Conservation (phyloP, 2,797 vertebrate genomes). For the Oryzias dopingdopingensis region DNA sequence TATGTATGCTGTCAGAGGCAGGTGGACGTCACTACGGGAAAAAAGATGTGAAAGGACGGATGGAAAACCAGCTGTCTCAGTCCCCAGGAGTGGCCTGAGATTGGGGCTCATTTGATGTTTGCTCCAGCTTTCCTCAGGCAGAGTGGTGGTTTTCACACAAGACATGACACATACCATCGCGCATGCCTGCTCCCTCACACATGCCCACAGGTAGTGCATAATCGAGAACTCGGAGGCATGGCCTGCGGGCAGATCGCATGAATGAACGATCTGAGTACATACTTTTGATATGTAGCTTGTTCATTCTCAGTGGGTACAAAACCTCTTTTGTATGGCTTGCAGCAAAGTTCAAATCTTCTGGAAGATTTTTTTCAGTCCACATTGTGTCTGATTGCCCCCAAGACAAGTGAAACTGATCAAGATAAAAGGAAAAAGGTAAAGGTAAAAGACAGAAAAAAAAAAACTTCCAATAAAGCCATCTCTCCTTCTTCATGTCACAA, state of each 20-base stretch:
- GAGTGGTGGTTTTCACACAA: slow-evolving; percentile 17
- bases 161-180: slow-evolving; percentile 8
- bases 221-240: slow-evolving; percentile 32
- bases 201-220: slow-evolving; percentile 33
- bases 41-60: slow-evolving; percentile 28
- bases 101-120: slow-evolving; percentile 42
- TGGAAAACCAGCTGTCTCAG: slow-evolving; percentile 35
- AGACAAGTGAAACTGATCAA: slow-evolving; percentile 30
- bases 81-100: slow-evolving; percentile 32
- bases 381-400: slow-evolving; percentile 32
- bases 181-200: slow-evolving; percentile 6
- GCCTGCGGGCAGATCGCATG: slow-evolving; percentile 37
- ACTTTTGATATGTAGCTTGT: slow-evolving; percentile 49
- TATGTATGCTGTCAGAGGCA: slow-evolving; percentile 46
- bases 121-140: slow-evolving; percentile 24
- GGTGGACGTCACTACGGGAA: slow-evolving; percentile 38
- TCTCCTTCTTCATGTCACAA: slow-evolving; percentile 38
- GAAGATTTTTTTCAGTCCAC: slow-evolving; percentile 25
- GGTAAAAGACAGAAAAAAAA: slow-evolving; percentile 33
- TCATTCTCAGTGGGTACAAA: slow-evolving; percentile 48
- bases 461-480: slow-evolving; percentile 42
- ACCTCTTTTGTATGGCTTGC: slow-evolving; percentile 32
- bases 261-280: slow-evolving; percentile 52
- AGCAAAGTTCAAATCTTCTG: slow-evolving; percentile 36
- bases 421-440: slow-evolving; percentile 18